Evolutionary conservation across 1,140 invertebrate genomes (phyloP).

Genomic region (Metopolophium dirhodum): DNA sequence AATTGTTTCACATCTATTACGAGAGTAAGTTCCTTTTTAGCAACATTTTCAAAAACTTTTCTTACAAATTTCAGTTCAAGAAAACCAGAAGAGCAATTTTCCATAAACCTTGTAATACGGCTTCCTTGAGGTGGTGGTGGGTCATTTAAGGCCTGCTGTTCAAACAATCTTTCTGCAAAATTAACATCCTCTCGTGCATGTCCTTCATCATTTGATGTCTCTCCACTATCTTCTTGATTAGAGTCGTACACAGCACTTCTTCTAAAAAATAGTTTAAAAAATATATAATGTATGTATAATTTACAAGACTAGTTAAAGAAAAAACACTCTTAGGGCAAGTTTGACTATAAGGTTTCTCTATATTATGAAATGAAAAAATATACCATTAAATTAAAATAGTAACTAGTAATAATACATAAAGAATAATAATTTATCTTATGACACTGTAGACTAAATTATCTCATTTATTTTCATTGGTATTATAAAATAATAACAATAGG

Average conservation of each 20-base stretch:
- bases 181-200: slow-evolving; percentile 51
- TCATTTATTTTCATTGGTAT: background rate
- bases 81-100: slow-evolving; percentile 59
- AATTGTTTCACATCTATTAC: slow-evolving; percentile 86
- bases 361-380: background rate
- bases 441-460: background rate
- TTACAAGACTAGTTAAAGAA: background rate
- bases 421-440: background rate
- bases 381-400: background rate
- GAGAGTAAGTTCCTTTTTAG: slow-evolving; percentile 88
- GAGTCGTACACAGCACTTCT: slow-evolving; percentile 76
- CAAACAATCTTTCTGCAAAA: slow-evolving; percentile 45
- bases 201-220: slow-evolving; percentile 88
- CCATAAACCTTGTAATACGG: slow-evolving; percentile 22
- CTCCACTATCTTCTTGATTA: slow-evolving; percentile 90
- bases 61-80: slow-evolving; percentile 80
- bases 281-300: background rate
- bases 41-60: slow-evolving; percentile 84
- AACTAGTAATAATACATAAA: background rate
- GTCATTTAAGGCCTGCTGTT: slow-evolving; percentile 48
- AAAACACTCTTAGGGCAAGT: background rate
- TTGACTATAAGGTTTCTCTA: background rate
- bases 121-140: slow-evolving; percentile 25
- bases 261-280: slow-evolving; percentile 55
- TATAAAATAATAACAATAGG: background rate